phyloP scores from a whole-genome alignment of 2,888 invertebrate genomes.

The Carpatolechia fugitivella region DNA sequence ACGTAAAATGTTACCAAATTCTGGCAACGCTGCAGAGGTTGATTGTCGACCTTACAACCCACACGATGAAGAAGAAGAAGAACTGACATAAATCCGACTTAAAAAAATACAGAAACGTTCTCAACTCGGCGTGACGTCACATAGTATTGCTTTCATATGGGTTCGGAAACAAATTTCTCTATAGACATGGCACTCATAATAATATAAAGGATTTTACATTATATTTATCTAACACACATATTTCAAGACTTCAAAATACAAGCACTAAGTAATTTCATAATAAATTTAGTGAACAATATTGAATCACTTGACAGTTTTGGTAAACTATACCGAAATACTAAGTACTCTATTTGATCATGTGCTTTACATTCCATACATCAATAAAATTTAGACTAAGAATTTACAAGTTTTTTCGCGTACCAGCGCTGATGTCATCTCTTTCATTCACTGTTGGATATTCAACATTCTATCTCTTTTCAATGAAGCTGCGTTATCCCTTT shows the following conservation, averaged over 20 bases:
- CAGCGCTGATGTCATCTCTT: neutral
- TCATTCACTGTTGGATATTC: no score
- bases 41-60: no score
- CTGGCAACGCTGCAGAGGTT: no score
- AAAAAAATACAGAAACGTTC: no score
- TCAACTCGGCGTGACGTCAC: no score
- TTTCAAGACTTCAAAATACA: neutral
- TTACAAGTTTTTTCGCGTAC: slow-evolving; percentile 1
- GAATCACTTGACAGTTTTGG: slow-evolving; percentile 10
- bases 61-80: no score
- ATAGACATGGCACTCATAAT: neutral
- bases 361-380: neutral
- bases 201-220: no score
- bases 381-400: neutral
- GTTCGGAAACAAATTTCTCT: neutral
- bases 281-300: slow-evolving; percentile 16
- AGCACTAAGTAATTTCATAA: neutral
- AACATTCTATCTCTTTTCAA: neutral
- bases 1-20: no score
- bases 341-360: no score
- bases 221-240: neutral
- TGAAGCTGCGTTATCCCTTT: no score
- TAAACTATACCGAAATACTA: neutral
- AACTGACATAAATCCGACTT: no score
- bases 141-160: no score